Conservation (phyloP, 2,797 vertebrate species). For the Sciurus vulgaris region DNA sequence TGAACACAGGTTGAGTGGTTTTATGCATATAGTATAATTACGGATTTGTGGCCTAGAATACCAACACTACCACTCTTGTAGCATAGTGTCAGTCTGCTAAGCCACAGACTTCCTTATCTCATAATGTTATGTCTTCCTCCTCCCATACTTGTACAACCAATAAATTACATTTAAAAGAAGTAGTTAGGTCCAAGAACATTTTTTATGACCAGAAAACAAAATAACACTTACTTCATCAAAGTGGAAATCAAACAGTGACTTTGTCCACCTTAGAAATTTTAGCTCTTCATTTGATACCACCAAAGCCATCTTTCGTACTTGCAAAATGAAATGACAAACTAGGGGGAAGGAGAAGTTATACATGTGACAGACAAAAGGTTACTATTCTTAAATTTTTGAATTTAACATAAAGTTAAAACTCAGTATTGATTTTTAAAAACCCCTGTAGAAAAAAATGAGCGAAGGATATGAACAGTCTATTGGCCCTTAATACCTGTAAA, state of each 20-base stretch:
- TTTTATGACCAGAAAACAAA: neutral
- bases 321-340: neutral
- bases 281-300: neutral
- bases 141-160: neutral
- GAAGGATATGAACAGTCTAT: slow-evolving; percentile 1
- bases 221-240: neutral
- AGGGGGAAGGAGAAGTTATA: neutral
- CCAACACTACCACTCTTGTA: neutral
- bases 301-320: neutral
- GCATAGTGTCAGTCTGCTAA: neutral
- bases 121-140: neutral
- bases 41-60: neutral
- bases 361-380: neutral
- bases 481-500: neutral
- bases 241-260: neutral
- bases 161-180: neutral
- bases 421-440: slow-evolving; percentile 24
- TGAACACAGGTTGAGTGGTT: neutral
- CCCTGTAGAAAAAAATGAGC: neutral
- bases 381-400: slow-evolving; percentile 9
- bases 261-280: slow-evolving; percentile 21
- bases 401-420: neutral
- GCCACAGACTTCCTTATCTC: no score
- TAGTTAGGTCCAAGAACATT: neutral
- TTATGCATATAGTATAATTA: neutral